A percentile compares a stretch with the other conserved stretches of the same genome.
phyloP scores from a whole-genome alignment of 1,140 invertebrate genomes.

The Aradophagus sp. region DNA sequence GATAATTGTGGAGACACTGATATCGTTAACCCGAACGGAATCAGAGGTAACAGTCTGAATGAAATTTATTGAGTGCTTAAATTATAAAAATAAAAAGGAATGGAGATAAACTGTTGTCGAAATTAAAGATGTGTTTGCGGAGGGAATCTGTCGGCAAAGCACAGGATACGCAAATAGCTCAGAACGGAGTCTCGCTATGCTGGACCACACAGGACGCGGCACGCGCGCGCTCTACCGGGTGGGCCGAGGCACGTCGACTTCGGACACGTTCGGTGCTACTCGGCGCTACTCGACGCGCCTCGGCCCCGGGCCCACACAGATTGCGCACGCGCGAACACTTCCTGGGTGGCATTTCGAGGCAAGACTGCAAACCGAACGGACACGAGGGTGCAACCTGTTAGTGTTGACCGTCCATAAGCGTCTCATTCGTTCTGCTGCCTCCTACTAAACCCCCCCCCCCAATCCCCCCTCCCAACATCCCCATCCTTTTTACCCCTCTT shows the following conservation, averaged over 20 bases:
- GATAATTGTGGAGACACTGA: too few relatives aligned
- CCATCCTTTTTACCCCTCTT: slow-evolving; percentile 7
- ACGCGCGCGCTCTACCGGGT: slow-evolving; percentile 76
- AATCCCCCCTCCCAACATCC: slow-evolving; percentile 47
- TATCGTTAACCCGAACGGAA: too few relatives aligned
- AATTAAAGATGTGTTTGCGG: too few relatives aligned
- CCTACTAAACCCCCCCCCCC: too few relatives aligned
- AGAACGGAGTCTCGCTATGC: slow-evolving; percentile 48
- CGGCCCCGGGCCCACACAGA: slow-evolving; percentile 72
- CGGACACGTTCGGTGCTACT: slow-evolving; percentile 62
- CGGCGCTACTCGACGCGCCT: slow-evolving; percentile 60
- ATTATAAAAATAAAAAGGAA: too few relatives aligned
- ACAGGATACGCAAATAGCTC: slow-evolving; percentile 58
- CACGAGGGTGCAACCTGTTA: slow-evolving; percentile 67
- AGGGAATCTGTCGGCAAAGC: not conserved
- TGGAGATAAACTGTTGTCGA: slow-evolving; percentile 11
- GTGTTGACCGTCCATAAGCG: slow-evolving; percentile 69
- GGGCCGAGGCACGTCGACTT: slow-evolving; percentile 69
- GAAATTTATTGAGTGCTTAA: too few relatives aligned
- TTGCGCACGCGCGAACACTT: slow-evolving; percentile 74
- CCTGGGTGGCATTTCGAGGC: slow-evolving; percentile 74
- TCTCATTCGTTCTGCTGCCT: slow-evolving; percentile 62
- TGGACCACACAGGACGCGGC: slow-evolving; percentile 75
- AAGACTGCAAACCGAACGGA: slow-evolving; percentile 65
- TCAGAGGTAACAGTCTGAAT: too few relatives aligned